Base-by-base conservation (phyloP, 2,888 invertebrate genomes). In the Xestia xanthographa region DNA sequence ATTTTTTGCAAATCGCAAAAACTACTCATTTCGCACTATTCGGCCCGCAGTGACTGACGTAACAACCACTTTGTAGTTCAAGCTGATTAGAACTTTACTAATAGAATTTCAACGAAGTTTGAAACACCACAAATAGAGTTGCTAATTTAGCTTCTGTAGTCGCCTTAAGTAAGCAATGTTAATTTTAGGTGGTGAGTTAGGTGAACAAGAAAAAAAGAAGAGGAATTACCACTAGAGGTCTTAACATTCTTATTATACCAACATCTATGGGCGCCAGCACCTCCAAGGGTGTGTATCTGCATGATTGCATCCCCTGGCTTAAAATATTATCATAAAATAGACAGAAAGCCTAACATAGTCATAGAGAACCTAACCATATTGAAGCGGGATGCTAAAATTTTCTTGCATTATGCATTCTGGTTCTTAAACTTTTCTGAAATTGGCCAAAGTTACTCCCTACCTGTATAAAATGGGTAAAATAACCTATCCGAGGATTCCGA, bases 231-330 rank as follows among this genome's bases (percentile, higher is more conserved):
- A 9, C 20, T 20, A 29, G 20, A 60, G 29, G 20, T 60, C n/a
- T 63, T 63, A 63, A 63, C 14, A 63, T 26, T 41, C 63, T 4
- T 26, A 41, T 17, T 41, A 8, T 41, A 41, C 4, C 63, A 41
- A n/a, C 41, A n/a, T 26, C 41, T 11, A 63, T 63, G 63, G 41
- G 63, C 41, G 14, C n/a, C 63, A 0, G 8, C 17, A 26, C n/a
- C 4, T 63, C 63, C 4, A 63, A 41, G 14, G 63, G 63, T 63
- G 41, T 41, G 63, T 63, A 63, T 63, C 17, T 2, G 63, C 63
- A 63, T 63, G 63, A 41, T 26, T 41, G 63, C 41, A n/a, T 63
- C 63, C 63, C 43, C 14, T 41, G 41, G 14, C 41, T 63, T 63
- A 8, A 63, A 63, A 63, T 63, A 12, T 41, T 14, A 26, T 17